Conservation (phyloP, 2,113 vertebrate genomes). For the Speoplatyrhinus poulsoni region DNA sequence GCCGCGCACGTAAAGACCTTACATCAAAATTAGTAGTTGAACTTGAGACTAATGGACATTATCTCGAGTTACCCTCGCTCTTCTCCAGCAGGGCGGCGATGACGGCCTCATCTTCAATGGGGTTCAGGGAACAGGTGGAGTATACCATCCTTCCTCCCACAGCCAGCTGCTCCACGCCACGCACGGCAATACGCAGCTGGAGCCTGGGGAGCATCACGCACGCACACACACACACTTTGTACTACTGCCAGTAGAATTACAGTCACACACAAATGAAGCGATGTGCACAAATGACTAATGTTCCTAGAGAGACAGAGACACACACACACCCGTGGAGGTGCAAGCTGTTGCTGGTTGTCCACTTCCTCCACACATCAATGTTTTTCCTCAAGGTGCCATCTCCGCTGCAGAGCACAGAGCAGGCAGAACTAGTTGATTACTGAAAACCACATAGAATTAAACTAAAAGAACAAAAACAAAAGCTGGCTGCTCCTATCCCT, state of each 20-base stretch:
- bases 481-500: too few species aligned
- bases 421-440: constrained; percentile 30
- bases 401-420: constrained; percentile 77
- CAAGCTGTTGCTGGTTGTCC: constrained; percentile 94
- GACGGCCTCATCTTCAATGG: constrained; percentile 94
- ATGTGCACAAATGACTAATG: neutral
- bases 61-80: constrained; percentile 84
- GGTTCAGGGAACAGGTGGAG: constrained; percentile 95
- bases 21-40: too few species aligned
- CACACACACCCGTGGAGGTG: constrained; percentile 87
- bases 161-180: constrained; percentile 92
- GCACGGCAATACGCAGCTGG: constrained; percentile 92
- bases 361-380: constrained; percentile 98
- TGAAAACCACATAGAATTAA: neutral
- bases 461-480: too few species aligned
- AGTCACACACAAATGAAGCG: constrained; percentile 5
- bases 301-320: neutral
- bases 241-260: constrained; percentile 6
- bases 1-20: too few species aligned
- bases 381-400: constrained; percentile 98
- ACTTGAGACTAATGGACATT: too few species aligned
- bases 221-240: constrained; percentile 1
- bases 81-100: constrained; percentile 91
- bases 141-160: constrained; percentile 97
- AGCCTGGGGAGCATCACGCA: constrained; percentile 71